A percentile compares a stretch with the other conserved stretches of the same genome.
Evolutionary conservation across 2,113 vertebrate genomes (phyloP).

Genomic region (Brienomyrus brachyistius): DNA sequence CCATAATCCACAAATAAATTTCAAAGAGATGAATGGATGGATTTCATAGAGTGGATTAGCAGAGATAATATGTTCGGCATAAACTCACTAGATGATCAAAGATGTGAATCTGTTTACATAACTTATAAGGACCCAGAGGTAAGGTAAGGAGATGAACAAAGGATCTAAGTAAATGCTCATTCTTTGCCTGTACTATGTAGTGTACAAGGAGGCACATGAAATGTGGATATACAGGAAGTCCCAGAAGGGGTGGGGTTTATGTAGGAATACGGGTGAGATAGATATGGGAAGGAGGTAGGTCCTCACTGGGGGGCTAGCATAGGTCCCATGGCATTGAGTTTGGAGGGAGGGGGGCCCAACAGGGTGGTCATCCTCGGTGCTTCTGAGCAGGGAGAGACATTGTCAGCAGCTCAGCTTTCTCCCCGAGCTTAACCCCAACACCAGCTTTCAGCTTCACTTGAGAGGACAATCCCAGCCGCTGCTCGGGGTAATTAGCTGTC

Average conservation of each 20-base stretch:
- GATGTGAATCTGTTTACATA: not conserved
- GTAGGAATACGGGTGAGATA: not conserved
- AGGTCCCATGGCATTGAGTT: not conserved
- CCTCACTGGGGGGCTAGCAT: not conserved
- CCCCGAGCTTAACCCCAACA: not conserved
- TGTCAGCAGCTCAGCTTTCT: not conserved
- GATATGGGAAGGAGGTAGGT: not conserved
- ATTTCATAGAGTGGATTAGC: slow-evolving; percentile 1
- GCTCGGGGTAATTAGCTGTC: not conserved
- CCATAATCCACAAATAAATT: slow-evolving; percentile 21
- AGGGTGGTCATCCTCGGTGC: not conserved
- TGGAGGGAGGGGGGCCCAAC: not conserved
- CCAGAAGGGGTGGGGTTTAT: not conserved
- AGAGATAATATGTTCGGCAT: slow-evolving; percentile 8
- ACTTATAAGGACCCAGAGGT: not conserved
- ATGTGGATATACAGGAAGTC: not conserved
- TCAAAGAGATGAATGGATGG: not conserved
- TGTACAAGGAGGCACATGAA: not conserved
- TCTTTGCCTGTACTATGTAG: not conserved
- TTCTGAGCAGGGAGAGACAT: not conserved
- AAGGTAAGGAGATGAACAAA: not conserved
- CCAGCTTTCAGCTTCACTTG: not conserved
- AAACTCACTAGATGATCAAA: slow-evolving; percentile 4
- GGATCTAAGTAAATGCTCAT: not conserved
- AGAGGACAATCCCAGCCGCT: not conserved